These are phyloP conservation scores for Mesorhabditis spiculigera DNA, from an alignment of 2,888 invertebrate species.

Conservation along the genomic window DNA sequence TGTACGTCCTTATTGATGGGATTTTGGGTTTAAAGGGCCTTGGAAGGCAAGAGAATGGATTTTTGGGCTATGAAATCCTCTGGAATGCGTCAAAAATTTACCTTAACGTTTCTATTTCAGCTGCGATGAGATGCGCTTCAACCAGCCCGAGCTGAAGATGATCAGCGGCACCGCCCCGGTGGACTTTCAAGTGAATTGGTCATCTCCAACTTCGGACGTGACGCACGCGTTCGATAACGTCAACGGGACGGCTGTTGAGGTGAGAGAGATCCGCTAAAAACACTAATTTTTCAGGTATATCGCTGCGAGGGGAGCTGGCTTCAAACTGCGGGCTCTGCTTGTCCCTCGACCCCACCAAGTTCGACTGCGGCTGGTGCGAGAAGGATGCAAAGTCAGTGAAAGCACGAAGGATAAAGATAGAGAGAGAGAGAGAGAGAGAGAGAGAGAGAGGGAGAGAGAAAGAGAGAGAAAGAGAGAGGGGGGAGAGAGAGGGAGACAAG, in stretches of 20 bases:
- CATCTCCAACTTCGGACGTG: constrained; percentile 17
- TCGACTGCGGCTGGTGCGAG: constrained; percentile 58
- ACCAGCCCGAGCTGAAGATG: constrained; percentile 34
- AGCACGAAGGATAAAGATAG: not conserved
- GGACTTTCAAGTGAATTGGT: constrained; percentile 48
- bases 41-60: too few species aligned
- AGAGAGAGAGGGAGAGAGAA: too few species aligned
- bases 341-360: constrained; percentile 41
- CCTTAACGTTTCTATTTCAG: constrained; percentile 26
- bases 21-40: constrained; percentile 6
- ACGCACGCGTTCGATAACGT: constrained; percentile 35
- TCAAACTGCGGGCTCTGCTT: constrained; percentile 95
- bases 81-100: too few species aligned
- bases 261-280: too few species aligned
- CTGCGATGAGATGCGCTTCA: constrained; percentile 54
- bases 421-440: too few species aligned
- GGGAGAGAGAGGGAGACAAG: too few species aligned
- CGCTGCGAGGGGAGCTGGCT: constrained; percentile 89
- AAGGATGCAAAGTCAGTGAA: constrained; percentile 10
- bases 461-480: too few species aligned
- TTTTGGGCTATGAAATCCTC: too few species aligned
- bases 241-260: constrained; percentile 20
- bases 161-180: constrained; percentile 43
- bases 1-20: constrained; percentile 25
- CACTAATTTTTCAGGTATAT: constrained; percentile 60